These are phyloP conservation scores for Cabera pusaria DNA, from an alignment of 2,888 invertebrate genomes.

Conservation along the genomic window DNA sequence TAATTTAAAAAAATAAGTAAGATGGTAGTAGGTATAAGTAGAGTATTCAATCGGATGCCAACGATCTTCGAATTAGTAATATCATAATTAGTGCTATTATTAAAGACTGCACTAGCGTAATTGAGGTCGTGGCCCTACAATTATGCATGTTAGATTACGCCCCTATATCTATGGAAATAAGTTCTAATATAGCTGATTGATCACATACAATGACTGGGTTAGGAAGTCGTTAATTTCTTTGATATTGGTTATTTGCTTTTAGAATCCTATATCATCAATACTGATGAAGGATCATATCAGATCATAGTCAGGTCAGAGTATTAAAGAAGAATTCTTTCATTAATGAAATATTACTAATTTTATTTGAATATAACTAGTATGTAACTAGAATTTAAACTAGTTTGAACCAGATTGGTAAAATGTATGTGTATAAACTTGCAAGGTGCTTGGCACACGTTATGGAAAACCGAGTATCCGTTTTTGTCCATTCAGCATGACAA, in stretches of 20 bases:
- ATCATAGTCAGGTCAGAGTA: no score
- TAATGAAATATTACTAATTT: no score
- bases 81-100: conserved; percentile 68
- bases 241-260: conserved; percentile 3
- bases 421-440: no score
- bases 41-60: conserved; percentile 54
- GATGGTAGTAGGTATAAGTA: conserved; percentile 25
- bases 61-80: conserved; percentile 62
- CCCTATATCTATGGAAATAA: conserved; percentile 25
- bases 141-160: conserved; percentile 45
- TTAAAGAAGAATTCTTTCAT: no score
- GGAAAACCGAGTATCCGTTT: conserved; percentile 3
- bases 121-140: conserved; percentile 67
- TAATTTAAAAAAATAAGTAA: no score
- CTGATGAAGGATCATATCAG: no score
- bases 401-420: no score
- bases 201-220: no score
- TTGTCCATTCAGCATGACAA: conserved; percentile 3
- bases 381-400: no score
- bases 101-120: conserved; percentile 47
- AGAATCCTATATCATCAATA: no score
- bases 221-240: no score
- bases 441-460: background rate
- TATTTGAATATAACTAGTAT: no score
- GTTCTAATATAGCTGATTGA: conserved; percentile 18